Percentiles rank a stretch among this genome's conserved stretches.
These are phyloP conservation scores for Dissostichus mawsoni DNA, from an alignment of 2,113 vertebrate genomes.

Conservation along the genomic window DNA sequence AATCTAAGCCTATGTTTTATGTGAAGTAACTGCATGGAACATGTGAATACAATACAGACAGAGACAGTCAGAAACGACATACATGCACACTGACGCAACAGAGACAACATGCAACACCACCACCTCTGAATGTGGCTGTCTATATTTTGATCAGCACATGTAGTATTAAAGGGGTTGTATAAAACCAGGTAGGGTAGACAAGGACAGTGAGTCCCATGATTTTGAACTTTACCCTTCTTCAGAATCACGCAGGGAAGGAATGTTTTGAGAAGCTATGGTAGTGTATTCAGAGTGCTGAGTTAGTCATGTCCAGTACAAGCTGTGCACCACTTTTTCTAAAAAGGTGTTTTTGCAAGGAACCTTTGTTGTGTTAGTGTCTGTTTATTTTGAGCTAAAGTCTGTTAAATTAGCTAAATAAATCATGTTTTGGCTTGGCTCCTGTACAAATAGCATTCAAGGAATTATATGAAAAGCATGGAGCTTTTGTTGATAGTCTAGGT, in stretches of 20 bases:
- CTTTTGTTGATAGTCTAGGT: not conserved
- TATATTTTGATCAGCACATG: conserved; percentile 2
- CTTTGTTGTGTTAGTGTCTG: not conserved
- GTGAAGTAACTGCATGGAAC: not conserved
- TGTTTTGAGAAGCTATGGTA: not conserved
- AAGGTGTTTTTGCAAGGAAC: not conserved
- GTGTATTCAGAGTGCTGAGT: conserved; percentile 5
- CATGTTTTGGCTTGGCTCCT: not conserved
- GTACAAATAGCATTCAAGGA: not conserved
- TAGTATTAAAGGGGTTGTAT: not conserved
- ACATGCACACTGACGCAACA: not conserved
- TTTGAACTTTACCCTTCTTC: conserved; percentile 62
- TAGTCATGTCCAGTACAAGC: not conserved
- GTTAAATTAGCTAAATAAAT: not conserved
- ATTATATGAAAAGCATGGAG: not conserved
- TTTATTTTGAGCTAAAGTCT: not conserved
- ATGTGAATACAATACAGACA: not conserved
- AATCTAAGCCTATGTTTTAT: not conserved
- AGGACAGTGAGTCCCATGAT: conserved; percentile 22
- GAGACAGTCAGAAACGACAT: not conserved
- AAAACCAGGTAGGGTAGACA: not conserved
- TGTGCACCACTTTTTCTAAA: not conserved
- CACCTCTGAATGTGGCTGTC: not conserved
- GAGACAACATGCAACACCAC: not conserved
- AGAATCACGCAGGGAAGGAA: conserved; percentile 42